These are phyloP conservation scores for Conops quadrifasciatus DNA, from an alignment of 2,888 invertebrate species.

Conservation along the genomic window DNA sequence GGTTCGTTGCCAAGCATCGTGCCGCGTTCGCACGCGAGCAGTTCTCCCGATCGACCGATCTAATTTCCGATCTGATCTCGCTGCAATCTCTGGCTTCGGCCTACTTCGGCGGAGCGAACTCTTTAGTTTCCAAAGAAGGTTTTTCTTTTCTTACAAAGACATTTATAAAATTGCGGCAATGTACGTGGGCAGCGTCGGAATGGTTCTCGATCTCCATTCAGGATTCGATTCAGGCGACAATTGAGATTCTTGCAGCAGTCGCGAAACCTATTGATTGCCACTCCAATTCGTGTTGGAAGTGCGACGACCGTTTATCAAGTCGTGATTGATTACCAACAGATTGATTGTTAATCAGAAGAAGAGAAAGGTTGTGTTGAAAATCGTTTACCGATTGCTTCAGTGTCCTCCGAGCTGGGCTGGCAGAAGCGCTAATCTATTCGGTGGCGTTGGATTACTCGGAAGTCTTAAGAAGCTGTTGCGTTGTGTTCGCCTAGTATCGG, in stretches of 20 bases:
- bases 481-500: not conserved
- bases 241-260: not conserved
- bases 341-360: too few relatives aligned
- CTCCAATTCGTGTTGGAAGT: not conserved
- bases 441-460: too few relatives aligned
- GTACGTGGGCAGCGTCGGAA: not conserved
- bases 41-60: not conserved
- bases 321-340: too few relatives aligned
- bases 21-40: not conserved
- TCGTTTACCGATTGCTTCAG: not conserved
- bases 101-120: not conserved
- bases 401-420: not conserved
- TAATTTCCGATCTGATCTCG: not conserved
- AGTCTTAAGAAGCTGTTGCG: too few relatives aligned
- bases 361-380: not conserved
- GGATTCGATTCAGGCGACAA: not conserved
- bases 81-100: not conserved
- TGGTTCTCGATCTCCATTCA: not conserved
- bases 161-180: not conserved
- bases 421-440: not conserved
- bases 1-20: conserved; percentile 38
- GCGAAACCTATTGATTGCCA: too few relatives aligned
- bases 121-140: not conserved
- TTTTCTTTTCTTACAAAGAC: not conserved
- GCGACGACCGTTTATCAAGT: not conserved